A percentile compares a stretch with the other conserved stretches of the same genome.
phyloP scores from a whole-genome alignment of 1,140 invertebrate genomes.

The Formica exsecta region DNA sequence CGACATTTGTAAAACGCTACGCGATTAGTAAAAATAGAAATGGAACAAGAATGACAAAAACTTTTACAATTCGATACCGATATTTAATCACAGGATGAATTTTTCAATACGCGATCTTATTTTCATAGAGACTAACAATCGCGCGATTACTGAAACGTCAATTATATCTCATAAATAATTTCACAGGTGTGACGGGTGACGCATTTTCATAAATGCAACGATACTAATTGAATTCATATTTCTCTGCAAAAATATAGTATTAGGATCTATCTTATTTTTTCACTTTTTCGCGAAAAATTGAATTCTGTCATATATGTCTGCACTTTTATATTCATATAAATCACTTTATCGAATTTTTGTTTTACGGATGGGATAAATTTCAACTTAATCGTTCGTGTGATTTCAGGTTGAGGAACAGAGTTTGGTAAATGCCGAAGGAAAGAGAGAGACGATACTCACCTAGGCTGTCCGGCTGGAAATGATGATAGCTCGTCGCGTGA shows the following conservation, averaged over 20 bases:
- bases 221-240: background rate
- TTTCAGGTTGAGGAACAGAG: background rate
- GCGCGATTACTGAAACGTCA: background rate
- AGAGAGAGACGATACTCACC: slow-evolving; percentile 75
- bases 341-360: background rate
- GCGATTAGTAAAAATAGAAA: background rate
- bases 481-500: slow-evolving; percentile 84
- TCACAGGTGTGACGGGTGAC: background rate
- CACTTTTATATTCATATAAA: background rate
- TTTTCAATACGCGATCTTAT: background rate
- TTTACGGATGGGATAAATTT: background rate
- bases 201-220: background rate
- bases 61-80: background rate
- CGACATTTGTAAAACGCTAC: too few relatives aligned
- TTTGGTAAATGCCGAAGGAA: background rate
- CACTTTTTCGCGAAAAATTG: background rate
- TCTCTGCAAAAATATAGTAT: background rate
- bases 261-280: background rate
- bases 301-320: background rate
- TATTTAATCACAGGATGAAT: background rate
- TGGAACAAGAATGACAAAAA: background rate
- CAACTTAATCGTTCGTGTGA: background rate
- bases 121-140: background rate
- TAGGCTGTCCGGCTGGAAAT: slow-evolving; percentile 84
- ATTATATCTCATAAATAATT: background rate